Evolutionary conservation across 2,113 vertebrate species (phyloP).

Genomic region (Tetrao urogallus): DNA sequence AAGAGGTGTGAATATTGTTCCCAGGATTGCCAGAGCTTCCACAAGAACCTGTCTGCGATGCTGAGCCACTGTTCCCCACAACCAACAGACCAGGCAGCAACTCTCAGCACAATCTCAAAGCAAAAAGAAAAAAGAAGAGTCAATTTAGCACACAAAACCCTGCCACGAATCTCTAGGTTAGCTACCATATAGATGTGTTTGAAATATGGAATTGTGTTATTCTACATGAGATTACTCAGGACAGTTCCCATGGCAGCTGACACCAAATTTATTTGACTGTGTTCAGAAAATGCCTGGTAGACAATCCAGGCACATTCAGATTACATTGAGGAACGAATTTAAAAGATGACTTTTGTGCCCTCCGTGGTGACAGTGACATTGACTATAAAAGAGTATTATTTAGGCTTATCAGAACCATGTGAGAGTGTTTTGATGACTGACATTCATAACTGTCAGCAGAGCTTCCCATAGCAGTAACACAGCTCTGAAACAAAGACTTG

Average conservation of each 20-base stretch:
- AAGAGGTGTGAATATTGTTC: constrained; percentile 7
- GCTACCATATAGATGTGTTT: not conserved
- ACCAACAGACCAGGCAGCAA: not conserved
- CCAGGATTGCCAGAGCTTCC: not conserved
- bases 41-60: not conserved
- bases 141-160: not conserved
- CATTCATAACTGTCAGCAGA: constrained; percentile 12
- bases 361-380: not conserved
- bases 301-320: constrained; percentile 12
- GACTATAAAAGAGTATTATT: constrained; percentile 6
- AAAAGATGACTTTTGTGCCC: not conserved
- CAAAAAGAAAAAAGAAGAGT: not conserved
- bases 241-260: constrained; percentile 5
- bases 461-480: not conserved
- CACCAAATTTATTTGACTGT: constrained; percentile 1
- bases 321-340: constrained; percentile 10
- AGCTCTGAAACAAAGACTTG: not conserved
- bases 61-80: not conserved
- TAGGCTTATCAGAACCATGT: not conserved
- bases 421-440: constrained; percentile 22
- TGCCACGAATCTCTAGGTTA: not conserved
- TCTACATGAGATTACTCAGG: not conserved
- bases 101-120: rapidly evolving
- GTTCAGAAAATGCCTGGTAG: not conserved
- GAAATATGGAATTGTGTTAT: not conserved